Evolutionary conservation across 2,888 invertebrate species (phyloP), one percentile per base, ranked within the genome.

Genomic region (Parapristionchus giblindavisi): DNA sequence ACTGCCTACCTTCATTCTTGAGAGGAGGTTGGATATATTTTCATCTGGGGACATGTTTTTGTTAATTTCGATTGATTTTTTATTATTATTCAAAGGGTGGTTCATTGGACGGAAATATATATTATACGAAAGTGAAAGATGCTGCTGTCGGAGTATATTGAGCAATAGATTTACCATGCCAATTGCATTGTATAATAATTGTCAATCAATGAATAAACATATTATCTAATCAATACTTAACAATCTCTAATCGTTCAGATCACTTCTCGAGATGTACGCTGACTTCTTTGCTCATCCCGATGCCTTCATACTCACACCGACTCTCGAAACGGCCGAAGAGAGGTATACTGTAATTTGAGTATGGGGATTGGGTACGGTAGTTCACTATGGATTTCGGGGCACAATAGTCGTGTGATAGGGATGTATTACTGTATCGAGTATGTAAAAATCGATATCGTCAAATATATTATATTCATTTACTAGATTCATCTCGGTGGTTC

Each of bases 241-340:
- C 36, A 63, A 36, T 63, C 63, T 24, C 24, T 63, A 38, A 36
- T 63, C 63, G 8, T 17, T 21, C 43, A 68, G 99, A 78, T 99
- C 98, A 0, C 91, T 99, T 52, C 91, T 99, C 63, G 99, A 99
- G 91, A 99, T 99, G 99, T 99, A 97, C 89, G 98, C 99, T 66
- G 99, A 99, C 90, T 99, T 98, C 89, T 97, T 99, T 90, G 96
- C 99, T 17, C 99, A 99, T 91, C 97, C 99, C 0, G 97, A 98
- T 90, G 92, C 96, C 86, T 98, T 99, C 90, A 91, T 87, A 24
- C 71, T 76, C 93, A 79, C 93, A 92, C 95, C 95, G 90, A 89
- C 79, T 11, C 77, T 83, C 29, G 79, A 83, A 17, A 80, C 79
- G 14, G 80, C 87, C 0, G 87, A 87, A 75, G 80, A 84, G 75